Evolutionary conservation across 2,888 invertebrate genomes (phyloP), one percentile per base, ranked within the genome.

Genomic region (Dioctria rufipes): DNA sequence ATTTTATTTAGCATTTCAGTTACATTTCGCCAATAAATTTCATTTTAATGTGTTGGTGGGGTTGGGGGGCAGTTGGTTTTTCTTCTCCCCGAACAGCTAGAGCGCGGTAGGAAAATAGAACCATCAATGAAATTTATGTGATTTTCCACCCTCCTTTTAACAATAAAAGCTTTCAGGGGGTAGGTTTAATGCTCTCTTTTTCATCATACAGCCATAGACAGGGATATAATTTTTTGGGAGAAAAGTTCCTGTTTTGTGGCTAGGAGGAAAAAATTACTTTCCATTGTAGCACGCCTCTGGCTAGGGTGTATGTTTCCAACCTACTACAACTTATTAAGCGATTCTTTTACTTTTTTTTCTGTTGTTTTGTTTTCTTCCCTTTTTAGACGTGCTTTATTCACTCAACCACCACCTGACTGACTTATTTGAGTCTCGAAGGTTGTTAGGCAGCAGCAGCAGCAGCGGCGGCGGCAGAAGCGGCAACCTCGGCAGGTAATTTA

Each of bases 111-210:
- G 82, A 86, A 86, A 87, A 87, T 87, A 87, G 87, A 87, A 87
- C 86, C 86, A 87, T 87, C 87, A 87, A 86, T 86, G 84, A 86
- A 87, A 87, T 87, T 86, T 86, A 84, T 82, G 83, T 85, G 86
- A 85, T 86, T 85, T 80, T 80, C 82, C 73, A 83, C 82, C 82
- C 82, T 83, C 80, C 81, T 80, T 83, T 81, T 81, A 81, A 83
- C 83, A 83, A 81, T 83, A 83, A 83, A 82, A 80, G 81, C 80
- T 81, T 69, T 73, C 39, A 43, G 80, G 66, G 80, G 80, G 78
- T 78, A 78, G 63, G 79, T 81, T 82, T 83, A 80, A 80, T 81
- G 58, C 66, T 80, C 61, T 60, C 60, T 78, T 61, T 67, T 78
- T 61, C 66, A 78, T 78, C 77, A 77, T 39, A 39, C 77, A 77